Conservation (phyloP, 2,113 vertebrate species). For the Colistium nudipinnis region DNA sequence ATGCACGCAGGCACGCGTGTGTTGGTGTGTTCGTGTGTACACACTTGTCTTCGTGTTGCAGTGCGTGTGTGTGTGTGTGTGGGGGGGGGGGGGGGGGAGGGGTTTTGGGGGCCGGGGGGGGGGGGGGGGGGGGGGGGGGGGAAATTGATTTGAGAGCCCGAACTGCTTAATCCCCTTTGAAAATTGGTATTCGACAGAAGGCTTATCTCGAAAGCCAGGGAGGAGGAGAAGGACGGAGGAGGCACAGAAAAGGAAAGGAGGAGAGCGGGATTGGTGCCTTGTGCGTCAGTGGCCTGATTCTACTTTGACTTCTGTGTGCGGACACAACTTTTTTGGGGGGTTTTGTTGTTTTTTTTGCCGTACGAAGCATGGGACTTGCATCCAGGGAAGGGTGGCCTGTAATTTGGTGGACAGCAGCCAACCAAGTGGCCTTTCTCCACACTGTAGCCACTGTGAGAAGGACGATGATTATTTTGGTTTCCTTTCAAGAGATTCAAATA, state of each 20-base stretch:
- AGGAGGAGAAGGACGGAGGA: slow-evolving; percentile 14
- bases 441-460: too few relatives aligned
- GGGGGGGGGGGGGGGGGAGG: slow-evolving; percentile 64
- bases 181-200: slow-evolving; percentile 73
- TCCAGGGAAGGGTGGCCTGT: slow-evolving; percentile 17
- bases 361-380: slow-evolving; percentile 25
- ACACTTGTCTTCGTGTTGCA: slow-evolving; percentile 54
- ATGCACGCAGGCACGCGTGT: neutral
- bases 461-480: slow-evolving; percentile 5
- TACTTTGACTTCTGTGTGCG: slow-evolving; percentile 49
- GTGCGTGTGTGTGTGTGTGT: too few relatives aligned
- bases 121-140: slow-evolving; percentile 52
- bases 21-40: slow-evolving; percentile 15
- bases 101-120: slow-evolving; percentile 61
- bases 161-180: slow-evolving; percentile 70
- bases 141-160: slow-evolving; percentile 69
- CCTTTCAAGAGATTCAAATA: too few relatives aligned
- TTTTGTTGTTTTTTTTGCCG: too few relatives aligned
- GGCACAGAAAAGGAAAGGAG: slow-evolving; percentile 2
- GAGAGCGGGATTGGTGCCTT: slow-evolving; percentile 44
- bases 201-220: slow-evolving; percentile 66
- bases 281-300: slow-evolving; percentile 46
- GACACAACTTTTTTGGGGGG: slow-evolving; percentile 39
- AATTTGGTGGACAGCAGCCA: slow-evolving; percentile 32
- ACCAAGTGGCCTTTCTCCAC: slow-evolving; percentile 6